Evolutionary conservation across 2,113 vertebrate species (phyloP), one percentile per base, ranked within the genome.

Genomic region (Felis chaus): DNA sequence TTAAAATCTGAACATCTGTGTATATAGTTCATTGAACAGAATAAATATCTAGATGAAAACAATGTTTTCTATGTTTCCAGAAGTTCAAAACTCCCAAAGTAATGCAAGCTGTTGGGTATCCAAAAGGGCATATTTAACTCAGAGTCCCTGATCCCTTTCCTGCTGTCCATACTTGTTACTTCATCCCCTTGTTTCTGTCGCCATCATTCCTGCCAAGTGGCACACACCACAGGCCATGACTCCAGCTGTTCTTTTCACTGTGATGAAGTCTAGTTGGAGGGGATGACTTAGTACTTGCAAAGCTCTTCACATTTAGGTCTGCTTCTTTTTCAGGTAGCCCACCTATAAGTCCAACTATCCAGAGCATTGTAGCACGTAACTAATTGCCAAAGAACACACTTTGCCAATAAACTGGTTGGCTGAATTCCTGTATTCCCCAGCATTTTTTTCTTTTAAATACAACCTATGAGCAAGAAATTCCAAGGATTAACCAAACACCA

Each of bases 391-490:
- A 94, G 48, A 92, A 83, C 36, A 73, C 15, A 33, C 31, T 84
- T 48, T 84, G 63, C 27, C 69, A 84, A 83, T 66, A 82, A 86
- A 80, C 57, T 55, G 12, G 13, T 8, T 85, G 41, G 14, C 73
- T 95, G 87, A 86, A 84, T 55, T 87, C 12, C 55, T 68, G 0
- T 76, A 89, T 81, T 95, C 89, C 86, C 36, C 61, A 88, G 50
- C 0, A 68, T 18, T 82, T 80, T 84, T 95, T 91, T 61, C 55
- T 81, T 80, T 95, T 57, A 93, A 41, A 94, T 76, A 66, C 89
- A 95, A 96, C 89, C 41, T 55, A 63, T 33, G 39, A 96, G 61
- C 9, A 93, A 69, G 27, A 97, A 88, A 76, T 78, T 79, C 69
- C 66, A 93, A 93, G 76, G 65, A 83, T 84, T 50, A 92, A 57